A percentile compares a stretch with the other conserved stretches of the same genome.
These are phyloP conservation scores for Tricholauxania praeusta DNA, from an alignment of 2,888 invertebrate species.

Conservation along the genomic window DNA sequence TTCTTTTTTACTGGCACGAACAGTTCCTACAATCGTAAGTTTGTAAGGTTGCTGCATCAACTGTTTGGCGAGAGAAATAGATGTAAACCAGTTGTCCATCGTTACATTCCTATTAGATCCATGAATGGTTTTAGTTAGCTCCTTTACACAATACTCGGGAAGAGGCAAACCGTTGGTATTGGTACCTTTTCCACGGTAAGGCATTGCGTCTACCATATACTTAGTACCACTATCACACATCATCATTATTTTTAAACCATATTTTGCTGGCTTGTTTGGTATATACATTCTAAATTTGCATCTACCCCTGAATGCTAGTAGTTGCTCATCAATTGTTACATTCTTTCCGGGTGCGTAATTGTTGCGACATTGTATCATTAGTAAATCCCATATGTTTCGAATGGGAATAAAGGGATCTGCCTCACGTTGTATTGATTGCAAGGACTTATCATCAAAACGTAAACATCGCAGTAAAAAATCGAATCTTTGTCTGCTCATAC, in stretches of 20 bases:
- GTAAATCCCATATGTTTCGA: constrained; percentile 38
- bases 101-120: constrained; percentile 11
- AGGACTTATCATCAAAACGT: constrained; percentile 37
- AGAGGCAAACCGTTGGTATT: constrained; percentile 4
- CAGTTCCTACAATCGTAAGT: constrained; percentile 31
- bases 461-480: constrained; percentile 45
- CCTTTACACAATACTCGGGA: constrained; percentile 9
- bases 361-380: constrained; percentile 30
- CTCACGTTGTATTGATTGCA: constrained; percentile 2
- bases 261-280: constrained; percentile 39
- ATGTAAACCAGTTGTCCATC: constrained; percentile 35
- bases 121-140: neutral
- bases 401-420: constrained; percentile 31
- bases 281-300: constrained; percentile 40
- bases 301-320: constrained; percentile 38
- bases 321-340: constrained; percentile 40
- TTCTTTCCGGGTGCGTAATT: constrained; percentile 29
- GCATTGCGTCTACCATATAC: constrained; percentile 35
- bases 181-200: constrained; percentile 38
- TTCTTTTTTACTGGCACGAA: constrained; percentile 30
- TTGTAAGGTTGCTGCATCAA: constrained; percentile 28
- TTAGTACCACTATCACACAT: constrained; percentile 34
- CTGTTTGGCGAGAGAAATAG: constrained; percentile 10
- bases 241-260: constrained; percentile 41
- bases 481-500: constrained; percentile 38